Base-by-base conservation (phyloP, 2,888 invertebrate genomes). In the Caenorhabditis panamensis region DNA sequence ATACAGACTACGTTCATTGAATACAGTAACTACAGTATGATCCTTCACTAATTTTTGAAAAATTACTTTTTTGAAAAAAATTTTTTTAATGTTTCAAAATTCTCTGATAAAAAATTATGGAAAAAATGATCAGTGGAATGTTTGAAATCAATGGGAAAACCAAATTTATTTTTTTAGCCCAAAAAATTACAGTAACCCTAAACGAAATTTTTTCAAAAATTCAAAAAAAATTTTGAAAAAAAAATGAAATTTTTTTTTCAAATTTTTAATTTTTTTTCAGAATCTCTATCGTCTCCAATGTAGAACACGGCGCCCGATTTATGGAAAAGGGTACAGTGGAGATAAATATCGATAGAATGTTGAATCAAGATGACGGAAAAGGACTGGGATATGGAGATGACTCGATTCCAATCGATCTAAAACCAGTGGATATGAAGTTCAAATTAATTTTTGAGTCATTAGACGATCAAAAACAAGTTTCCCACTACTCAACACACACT, bases 281-380 rank as follows among this genome's bases (percentile, higher is more conserved):
- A 61, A 9, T 78, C 5, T 66, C 77, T 16, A 68, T 82, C 4
- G 73, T 64, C 5, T 78, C 82, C 2, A 78, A 82, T 20, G 53
- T 82, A 18, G 77, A 73, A 41, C 78, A 82, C 26, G 81, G 81
- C 2, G 76, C 71, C 8, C 41, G 81, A 31, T 77, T 81, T 36
- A 47, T 77, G 56, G 72, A 77, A 16, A 37, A 37, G 9, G 72
- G 81, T 20, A 61, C 28, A 28, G 54, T 81, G 4, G 81, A 81
- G 28, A 73, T 82, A 1, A 78, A 73, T 31, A 73, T 82, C 28
- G 81, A 87, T 71, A 76, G 87, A 61, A 87, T 86, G 53, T 31
- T 87, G 66, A 85, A 83, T 68, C 86, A 86, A 61, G 87, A 87
- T 47, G 87, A 87, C 63, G 85, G 85, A 31, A 87, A 87, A 44